Percentiles rank a stretch among this genome's conserved stretches.
Evolutionary conservation across 2,888 invertebrate species (phyloP).

Genomic region (Epinotia demarniana): DNA sequence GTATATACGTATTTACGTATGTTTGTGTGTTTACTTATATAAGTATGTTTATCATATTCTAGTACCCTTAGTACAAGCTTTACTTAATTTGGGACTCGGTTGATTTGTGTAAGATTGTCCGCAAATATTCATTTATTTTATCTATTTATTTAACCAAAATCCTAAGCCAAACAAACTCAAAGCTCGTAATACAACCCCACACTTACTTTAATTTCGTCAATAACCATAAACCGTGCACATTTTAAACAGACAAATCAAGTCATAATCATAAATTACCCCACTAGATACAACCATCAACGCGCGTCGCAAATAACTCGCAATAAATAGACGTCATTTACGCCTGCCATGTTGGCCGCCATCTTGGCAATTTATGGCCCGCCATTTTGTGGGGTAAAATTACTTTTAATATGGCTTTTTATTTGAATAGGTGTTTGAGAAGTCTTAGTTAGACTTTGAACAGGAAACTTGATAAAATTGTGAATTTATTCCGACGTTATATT

Average conservation of each 20-base stretch:
- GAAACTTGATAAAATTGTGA: too few relatives aligned
- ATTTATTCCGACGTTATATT: too few relatives aligned
- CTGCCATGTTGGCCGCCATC: slow-evolving; percentile 49
- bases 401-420: slow-evolving; percentile 26
- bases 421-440: slow-evolving; percentile 2
- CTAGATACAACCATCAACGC: slow-evolving; percentile 19
- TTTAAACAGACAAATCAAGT: slow-evolving; percentile 24
- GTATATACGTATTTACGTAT: too few relatives aligned
- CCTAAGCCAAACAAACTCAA: not conserved
- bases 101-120: too few relatives aligned
- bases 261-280: slow-evolving; percentile 12
- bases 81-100: too few relatives aligned
- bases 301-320: slow-evolving; percentile 51
- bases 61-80: too few relatives aligned
- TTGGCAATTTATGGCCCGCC: slow-evolving; percentile 49
- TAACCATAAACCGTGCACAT: not conserved
- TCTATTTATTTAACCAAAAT: too few relatives aligned
- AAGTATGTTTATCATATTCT: too few relatives aligned
- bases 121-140: too few relatives aligned
- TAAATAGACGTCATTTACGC: slow-evolving; percentile 52
- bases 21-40: too few relatives aligned
- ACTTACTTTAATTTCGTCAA: not conserved
- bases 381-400: slow-evolving; percentile 27
- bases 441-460: not conserved
- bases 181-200: not conserved